Percentiles rank a stretch among this genome's conserved stretches.
These are phyloP conservation scores for Notechis scutatus DNA, from an alignment of 2,113 vertebrate species.

Conservation along the genomic window DNA sequence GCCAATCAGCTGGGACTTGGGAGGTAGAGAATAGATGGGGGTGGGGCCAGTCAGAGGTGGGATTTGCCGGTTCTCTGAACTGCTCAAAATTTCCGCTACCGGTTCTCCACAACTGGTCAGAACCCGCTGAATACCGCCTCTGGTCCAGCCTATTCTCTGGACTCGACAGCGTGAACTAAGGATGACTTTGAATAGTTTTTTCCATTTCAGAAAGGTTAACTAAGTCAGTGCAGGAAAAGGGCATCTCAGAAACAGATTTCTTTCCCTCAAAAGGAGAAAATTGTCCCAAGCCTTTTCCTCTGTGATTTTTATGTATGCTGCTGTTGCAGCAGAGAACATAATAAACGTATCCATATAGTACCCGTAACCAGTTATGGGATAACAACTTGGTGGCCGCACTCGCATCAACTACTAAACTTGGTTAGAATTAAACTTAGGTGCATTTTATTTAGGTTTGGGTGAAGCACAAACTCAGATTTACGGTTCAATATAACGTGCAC, in stretches of 20 bases:
- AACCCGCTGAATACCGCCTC: too few relatives aligned
- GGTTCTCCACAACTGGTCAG: too few relatives aligned
- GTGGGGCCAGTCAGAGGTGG: too few relatives aligned
- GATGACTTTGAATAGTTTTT: not conserved
- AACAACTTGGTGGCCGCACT: not conserved
- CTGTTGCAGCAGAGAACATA: not conserved
- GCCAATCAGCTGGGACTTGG: too few relatives aligned
- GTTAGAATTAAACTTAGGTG: not conserved
- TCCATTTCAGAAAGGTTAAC: not conserved
- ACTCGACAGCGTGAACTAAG: not conserved
- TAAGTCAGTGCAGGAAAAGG: not conserved
- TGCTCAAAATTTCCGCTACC: too few relatives aligned
- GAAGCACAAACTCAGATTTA: not conserved
- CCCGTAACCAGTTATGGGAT: not conserved
- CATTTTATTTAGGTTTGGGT: not conserved
- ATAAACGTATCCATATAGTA: not conserved
- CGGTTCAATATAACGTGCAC: not conserved
- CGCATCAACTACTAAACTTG: not conserved
- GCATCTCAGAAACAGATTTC: not conserved
- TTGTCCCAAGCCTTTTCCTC: not conserved
- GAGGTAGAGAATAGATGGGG: too few relatives aligned
- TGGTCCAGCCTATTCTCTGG: not conserved
- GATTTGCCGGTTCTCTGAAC: too few relatives aligned
- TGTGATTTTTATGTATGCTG: not conserved
- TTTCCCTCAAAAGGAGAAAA: not conserved